phyloP scores from a whole-genome alignment of 2,888 invertebrate species.

The Chromoteleia sp. region DNA sequence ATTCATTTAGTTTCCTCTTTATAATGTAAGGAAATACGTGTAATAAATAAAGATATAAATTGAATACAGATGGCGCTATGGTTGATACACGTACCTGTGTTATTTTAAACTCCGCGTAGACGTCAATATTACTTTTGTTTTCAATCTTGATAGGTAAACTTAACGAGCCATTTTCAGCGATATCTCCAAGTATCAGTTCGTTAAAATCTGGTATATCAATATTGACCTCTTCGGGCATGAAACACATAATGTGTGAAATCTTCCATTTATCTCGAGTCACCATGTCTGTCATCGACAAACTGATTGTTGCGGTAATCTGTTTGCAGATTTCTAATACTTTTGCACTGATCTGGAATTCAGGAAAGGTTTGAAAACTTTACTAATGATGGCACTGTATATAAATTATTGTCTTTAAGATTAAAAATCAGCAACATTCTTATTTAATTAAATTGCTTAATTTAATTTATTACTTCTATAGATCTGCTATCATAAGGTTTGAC shows the following conservation, averaged over 20 bases:
- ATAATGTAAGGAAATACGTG: neutral
- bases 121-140: slow-evolving; percentile 78
- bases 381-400: no score
- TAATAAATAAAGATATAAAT: no score
- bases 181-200: slow-evolving; percentile 75
- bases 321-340: slow-evolving; percentile 76
- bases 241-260: slow-evolving; percentile 79
- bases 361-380: no score
- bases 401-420: no score
- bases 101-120: slow-evolving; percentile 74
- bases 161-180: slow-evolving; percentile 73
- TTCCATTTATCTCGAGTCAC: slow-evolving; percentile 77
- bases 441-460: no score
- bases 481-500: slow-evolving; percentile 76
- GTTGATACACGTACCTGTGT: slow-evolving; percentile 15
- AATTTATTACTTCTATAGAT: slow-evolving; percentile 11
- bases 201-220: slow-evolving; percentile 72
- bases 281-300: slow-evolving; percentile 78
- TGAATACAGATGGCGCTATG: no score
- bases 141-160: slow-evolving; percentile 75
- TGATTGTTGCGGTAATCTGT: slow-evolving; percentile 76
- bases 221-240: slow-evolving; percentile 79
- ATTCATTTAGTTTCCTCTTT: neutral
- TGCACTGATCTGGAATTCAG: slow-evolving; percentile 77
- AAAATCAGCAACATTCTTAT: no score